A percentile compares a stretch with the other conserved stretches of the same genome.
Conservation (phyloP, 2,888 invertebrate genomes). For the Drosophila fungiperda region DNA sequence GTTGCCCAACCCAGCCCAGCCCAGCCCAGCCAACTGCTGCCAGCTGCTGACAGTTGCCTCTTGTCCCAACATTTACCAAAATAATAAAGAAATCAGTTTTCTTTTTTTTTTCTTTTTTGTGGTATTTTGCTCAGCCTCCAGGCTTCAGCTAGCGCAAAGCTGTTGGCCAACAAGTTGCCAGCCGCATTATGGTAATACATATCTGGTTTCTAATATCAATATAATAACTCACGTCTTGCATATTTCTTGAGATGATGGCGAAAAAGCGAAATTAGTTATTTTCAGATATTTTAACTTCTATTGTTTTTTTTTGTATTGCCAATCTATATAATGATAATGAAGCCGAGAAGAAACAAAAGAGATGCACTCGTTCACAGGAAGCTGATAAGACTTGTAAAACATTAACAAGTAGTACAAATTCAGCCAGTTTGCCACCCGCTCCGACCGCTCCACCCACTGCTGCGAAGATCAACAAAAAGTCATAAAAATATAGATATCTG, state of each 20-base stretch:
- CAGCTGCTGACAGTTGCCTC: constrained; percentile 54
- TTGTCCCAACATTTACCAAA: constrained; percentile 23
- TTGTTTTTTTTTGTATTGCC: not conserved
- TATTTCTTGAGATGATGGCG: not conserved
- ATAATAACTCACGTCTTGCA: not conserved
- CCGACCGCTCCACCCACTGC: not conserved
- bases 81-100: constrained; percentile 24
- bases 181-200: constrained; percentile 15
- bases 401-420: constrained; percentile 49
- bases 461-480: constrained; percentile 73
- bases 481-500: constrained; percentile 72
- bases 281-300: too few species aligned
- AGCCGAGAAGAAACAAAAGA: not conserved
- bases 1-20: not conserved
- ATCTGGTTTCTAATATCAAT: not conserved
- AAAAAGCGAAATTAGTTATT: not conserved
- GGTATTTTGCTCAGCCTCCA: not conserved
- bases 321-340: not conserved
- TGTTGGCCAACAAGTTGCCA: constrained; percentile 12
- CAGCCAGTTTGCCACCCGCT: not conserved
- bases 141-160: constrained; percentile 7
- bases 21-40: too few species aligned
- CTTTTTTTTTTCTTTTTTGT: constrained; percentile 1
- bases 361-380: not conserved
- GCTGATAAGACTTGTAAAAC: constrained; percentile 51